Evolutionary conservation across 2,797 vertebrate species (phyloP).

Genomic region (Etheostoma nigrum): DNA sequence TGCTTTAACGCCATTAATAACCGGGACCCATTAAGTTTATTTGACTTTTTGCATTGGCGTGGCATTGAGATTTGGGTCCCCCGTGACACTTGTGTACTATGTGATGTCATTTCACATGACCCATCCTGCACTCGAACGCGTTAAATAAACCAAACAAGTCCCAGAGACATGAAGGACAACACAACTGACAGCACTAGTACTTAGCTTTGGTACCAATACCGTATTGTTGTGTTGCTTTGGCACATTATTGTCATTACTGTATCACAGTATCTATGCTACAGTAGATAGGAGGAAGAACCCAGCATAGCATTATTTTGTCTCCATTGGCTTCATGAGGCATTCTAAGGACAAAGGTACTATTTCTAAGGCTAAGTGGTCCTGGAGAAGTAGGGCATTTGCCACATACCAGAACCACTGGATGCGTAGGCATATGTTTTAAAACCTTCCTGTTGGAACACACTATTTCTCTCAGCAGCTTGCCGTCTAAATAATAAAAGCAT

Average conservation of each 20-base stretch:
- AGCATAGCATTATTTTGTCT: no score
- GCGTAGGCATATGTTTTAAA: neutral
- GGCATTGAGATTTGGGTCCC: no score
- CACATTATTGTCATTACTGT: neutral
- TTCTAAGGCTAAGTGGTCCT: neutral
- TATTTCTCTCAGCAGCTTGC: slow-evolving; percentile 26
- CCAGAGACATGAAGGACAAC: no score
- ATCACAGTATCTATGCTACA: neutral
- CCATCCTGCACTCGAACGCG: no score
- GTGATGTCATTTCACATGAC: no score
- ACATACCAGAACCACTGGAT: slow-evolving; percentile 3
- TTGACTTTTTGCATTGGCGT: no score
- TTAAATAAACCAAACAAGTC: no score
- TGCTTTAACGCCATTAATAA: no score
- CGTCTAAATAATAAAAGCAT: slow-evolving; percentile 62
- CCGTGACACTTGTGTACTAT: no score
- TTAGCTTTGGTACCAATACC: neutral
- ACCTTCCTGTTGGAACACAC: slow-evolving; percentile 19
- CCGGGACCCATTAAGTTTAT: no score
- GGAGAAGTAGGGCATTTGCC: neutral
- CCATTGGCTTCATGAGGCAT: neutral
- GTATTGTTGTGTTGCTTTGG: neutral
- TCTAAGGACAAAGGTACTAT: neutral
- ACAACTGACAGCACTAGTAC: no score
- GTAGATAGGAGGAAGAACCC: no score